These are phyloP conservation scores for Lytechinus variegatus DNA, from an alignment of 35 echinoderm and acorn worm species.

Conservation along the genomic window DNA sequence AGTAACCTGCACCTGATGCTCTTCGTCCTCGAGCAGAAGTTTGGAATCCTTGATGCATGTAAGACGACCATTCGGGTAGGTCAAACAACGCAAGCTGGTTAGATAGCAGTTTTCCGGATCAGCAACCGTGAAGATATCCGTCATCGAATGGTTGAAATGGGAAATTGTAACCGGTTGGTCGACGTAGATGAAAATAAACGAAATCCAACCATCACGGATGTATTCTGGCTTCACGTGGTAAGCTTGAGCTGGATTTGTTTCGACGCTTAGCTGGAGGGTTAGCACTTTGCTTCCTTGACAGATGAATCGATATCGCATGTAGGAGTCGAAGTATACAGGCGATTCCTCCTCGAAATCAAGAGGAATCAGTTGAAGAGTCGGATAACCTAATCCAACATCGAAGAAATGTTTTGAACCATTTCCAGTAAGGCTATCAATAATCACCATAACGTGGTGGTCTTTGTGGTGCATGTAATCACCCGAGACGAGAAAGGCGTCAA, in stretches of 20 bases:
- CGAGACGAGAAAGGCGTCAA: slow-evolving; percentile 28
- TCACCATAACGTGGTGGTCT: slow-evolving; percentile 43
- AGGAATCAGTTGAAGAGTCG: slow-evolving; percentile 56
- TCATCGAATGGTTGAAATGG: not conserved
- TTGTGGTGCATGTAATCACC: not conserved
- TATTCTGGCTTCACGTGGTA: not conserved
- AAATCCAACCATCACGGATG: not conserved
- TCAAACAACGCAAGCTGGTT: not conserved
- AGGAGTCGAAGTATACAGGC: slow-evolving; percentile 52
- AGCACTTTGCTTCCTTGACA: not conserved
- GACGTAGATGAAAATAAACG: not conserved
- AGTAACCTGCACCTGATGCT: not conserved
- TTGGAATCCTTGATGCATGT: not conserved
- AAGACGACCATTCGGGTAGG: slow-evolving; percentile 26
- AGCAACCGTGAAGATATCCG: not conserved
- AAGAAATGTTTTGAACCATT: slow-evolving; percentile 55
- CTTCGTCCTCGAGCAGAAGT: not conserved
- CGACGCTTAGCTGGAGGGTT: not conserved
- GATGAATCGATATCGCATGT: slow-evolving; percentile 66
- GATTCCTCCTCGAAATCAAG: slow-evolving; percentile 74
- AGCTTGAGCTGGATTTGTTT: not conserved
- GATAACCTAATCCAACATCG: slow-evolving; percentile 66
- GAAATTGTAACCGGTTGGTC: not conserved
- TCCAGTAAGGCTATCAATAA: slow-evolving; percentile 48
- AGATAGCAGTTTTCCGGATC: not conserved